Conservation (phyloP, 2,797 vertebrate genomes). For the Botia kubotai region DNA sequence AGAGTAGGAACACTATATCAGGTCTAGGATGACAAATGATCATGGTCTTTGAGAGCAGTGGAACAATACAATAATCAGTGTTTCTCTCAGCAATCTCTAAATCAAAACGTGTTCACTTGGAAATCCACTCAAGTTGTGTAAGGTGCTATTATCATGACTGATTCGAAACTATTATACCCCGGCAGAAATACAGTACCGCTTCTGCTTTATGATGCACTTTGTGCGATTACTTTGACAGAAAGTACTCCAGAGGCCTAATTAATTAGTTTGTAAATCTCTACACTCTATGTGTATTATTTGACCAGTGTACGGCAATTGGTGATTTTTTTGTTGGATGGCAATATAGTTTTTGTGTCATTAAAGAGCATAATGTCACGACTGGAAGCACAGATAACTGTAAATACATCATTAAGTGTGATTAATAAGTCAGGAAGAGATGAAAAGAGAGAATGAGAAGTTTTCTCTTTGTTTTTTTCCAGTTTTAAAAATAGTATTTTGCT, state of each 20-base stretch:
- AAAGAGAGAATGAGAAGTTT: not conserved
- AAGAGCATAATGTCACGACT: not conserved
- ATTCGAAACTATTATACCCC: constrained; percentile 29
- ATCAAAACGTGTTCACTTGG: constrained; percentile 2
- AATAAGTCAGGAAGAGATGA: not conserved
- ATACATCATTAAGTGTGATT: not conserved
- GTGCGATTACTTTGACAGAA: not conserved
- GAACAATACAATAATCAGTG: not conserved
- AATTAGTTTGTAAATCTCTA: not conserved
- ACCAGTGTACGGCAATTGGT: not conserved
- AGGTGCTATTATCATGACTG: constrained; percentile 29
- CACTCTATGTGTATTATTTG: not conserved
- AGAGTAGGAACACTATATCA: constrained; percentile 10
- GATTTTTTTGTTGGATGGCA: not conserved
- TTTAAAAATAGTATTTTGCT: not conserved
- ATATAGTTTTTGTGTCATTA: too few species aligned
- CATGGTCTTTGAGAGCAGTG: constrained; percentile 3
- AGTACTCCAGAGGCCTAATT: constrained; percentile 11
- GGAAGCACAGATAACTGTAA: not conserved
- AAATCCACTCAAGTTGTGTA: constrained; percentile 4
- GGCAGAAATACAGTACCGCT: constrained; percentile 8
- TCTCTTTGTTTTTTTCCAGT: too few species aligned
- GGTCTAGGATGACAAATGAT: constrained; percentile 2
- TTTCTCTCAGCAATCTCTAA: constrained; percentile 5
- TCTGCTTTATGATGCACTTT: constrained; percentile 25